These are phyloP conservation scores for Acronicta psi DNA, from an alignment of 2,888 invertebrate species.

Conservation along the genomic window DNA sequence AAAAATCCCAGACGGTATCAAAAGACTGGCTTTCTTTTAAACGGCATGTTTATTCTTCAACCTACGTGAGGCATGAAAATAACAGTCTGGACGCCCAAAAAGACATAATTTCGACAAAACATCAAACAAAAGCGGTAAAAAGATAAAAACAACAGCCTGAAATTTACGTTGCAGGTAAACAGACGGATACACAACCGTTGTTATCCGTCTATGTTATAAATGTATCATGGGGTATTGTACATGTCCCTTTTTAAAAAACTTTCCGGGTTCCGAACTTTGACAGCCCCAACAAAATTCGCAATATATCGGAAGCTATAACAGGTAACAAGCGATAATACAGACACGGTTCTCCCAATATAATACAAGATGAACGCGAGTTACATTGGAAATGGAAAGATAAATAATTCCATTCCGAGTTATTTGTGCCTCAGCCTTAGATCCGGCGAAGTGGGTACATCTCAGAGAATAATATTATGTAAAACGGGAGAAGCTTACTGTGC, in stretches of 20 bases:
- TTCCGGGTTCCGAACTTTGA: constrained; percentile 52
- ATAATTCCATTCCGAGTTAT: constrained; percentile 66
- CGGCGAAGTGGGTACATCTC: constrained; percentile 40
- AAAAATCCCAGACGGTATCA: constrained; percentile 12
- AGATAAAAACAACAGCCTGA: constrained; percentile 29
- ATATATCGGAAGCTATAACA: constrained; percentile 58
- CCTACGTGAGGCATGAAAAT: constrained; percentile 40
- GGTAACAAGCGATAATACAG: constrained; percentile 55
- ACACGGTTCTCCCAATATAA: constrained; percentile 60
- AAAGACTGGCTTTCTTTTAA: constrained; percentile 17
- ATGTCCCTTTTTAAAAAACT: constrained; percentile 59
- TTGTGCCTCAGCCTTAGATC: constrained; percentile 57
- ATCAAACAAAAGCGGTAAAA: constrained; percentile 51
- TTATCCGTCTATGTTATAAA: constrained; percentile 24
- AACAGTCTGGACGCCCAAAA: constrained; percentile 33
- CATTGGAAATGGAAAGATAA: constrained; percentile 65
- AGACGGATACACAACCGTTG: constrained; percentile 9
- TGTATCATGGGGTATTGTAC: constrained; percentile 51
- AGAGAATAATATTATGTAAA: constrained; percentile 62
- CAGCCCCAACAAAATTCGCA: constrained; percentile 63
- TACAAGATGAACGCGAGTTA: constrained; percentile 59
- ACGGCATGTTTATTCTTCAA: constrained; percentile 36
- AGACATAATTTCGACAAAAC: constrained; percentile 38
- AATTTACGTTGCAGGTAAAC: constrained; percentile 32
- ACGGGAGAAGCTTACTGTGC: constrained; percentile 53